Evolutionary conservation across 2,113 vertebrate species (phyloP).

Genomic region (Crotalus horridus): DNA sequence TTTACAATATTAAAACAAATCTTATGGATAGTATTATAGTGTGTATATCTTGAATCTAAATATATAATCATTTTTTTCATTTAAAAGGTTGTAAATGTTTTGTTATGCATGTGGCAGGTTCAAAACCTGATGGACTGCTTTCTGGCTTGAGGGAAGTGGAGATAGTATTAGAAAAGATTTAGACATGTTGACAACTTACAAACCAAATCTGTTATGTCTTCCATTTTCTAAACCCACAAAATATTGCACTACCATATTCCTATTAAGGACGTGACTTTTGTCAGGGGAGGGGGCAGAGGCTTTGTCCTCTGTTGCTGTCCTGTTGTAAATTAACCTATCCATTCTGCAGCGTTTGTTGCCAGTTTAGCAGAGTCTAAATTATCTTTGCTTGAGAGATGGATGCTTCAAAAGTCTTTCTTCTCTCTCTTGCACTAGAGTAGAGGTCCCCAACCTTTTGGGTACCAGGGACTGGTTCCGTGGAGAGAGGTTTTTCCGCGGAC

Average conservation of each 20-base stretch:
- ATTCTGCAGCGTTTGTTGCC: not conserved
- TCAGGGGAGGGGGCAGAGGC: not conserved
- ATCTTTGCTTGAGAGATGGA: not conserved
- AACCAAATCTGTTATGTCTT: not conserved
- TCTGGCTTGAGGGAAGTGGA: not conserved
- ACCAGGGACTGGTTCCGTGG: too few relatives aligned
- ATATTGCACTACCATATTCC: not conserved
- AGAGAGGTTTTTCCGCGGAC: too few relatives aligned
- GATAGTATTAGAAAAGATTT: not conserved
- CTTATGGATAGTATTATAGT: slow-evolving; percentile 41
- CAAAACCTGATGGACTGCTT: not conserved
- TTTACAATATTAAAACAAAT: slow-evolving; percentile 20
- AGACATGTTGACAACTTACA: not conserved
- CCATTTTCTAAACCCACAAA: not conserved
- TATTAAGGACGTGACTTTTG: not conserved
- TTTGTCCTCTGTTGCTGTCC: not conserved
- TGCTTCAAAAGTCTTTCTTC: not conserved
- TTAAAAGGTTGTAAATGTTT: not conserved
- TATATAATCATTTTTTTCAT: not conserved
- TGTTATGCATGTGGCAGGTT: not conserved
- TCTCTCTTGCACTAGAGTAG: not conserved
- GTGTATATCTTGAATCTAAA: slow-evolving; percentile 27
- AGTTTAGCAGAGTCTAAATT: not conserved
- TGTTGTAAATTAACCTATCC: not conserved
- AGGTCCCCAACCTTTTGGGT: too few relatives aligned